Conservation (phyloP, 1,140 invertebrate genomes). For the Eupeodes corollae region DNA sequence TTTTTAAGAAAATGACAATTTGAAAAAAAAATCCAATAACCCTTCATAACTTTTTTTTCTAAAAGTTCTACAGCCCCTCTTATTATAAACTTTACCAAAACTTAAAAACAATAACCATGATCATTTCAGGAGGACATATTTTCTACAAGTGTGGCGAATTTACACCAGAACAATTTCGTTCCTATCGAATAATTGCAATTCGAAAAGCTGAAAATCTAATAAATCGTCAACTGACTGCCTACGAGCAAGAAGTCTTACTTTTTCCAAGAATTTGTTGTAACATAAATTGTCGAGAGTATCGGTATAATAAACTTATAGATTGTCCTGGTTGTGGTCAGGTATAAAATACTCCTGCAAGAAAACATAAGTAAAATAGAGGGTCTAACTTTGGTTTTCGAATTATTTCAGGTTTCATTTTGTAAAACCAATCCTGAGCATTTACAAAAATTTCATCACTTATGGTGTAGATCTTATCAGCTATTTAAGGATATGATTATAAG, state of each 20-base stretch:
- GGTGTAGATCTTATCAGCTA: slow-evolving; percentile 43
- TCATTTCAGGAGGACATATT: slow-evolving; percentile 35
- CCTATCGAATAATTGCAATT: slow-evolving; percentile 48
- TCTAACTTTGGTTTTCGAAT: slow-evolving; percentile 15
- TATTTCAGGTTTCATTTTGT: slow-evolving; percentile 40
- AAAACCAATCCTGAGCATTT: slow-evolving; percentile 38
- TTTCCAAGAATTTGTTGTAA: slow-evolving; percentile 51
- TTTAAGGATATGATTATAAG: slow-evolving; percentile 42
- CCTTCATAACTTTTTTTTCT: too few relatives aligned
- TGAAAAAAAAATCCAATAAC: too few relatives aligned
- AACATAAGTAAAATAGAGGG: slow-evolving; percentile 14
- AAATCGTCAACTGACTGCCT: slow-evolving; percentile 45
- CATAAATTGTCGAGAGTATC: slow-evolving; percentile 40
- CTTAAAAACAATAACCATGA: too few relatives aligned
- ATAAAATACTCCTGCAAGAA: slow-evolving; percentile 15
- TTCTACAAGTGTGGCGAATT: slow-evolving; percentile 42
- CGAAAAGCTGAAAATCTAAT: slow-evolving; percentile 46
- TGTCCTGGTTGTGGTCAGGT: slow-evolving; percentile 49
- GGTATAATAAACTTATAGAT: slow-evolving; percentile 36
- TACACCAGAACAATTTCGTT: slow-evolving; percentile 45
- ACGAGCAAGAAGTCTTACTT: slow-evolving; percentile 55
- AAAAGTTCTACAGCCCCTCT: background rate
- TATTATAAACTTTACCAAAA: background rate
- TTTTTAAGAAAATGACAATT: too few relatives aligned
- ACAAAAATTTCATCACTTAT: slow-evolving; percentile 35